A percentile compares a stretch with the other conserved stretches of the same genome.
Conservation (phyloP, 2,113 vertebrate genomes). For the Trematocara stigmaticum region DNA sequence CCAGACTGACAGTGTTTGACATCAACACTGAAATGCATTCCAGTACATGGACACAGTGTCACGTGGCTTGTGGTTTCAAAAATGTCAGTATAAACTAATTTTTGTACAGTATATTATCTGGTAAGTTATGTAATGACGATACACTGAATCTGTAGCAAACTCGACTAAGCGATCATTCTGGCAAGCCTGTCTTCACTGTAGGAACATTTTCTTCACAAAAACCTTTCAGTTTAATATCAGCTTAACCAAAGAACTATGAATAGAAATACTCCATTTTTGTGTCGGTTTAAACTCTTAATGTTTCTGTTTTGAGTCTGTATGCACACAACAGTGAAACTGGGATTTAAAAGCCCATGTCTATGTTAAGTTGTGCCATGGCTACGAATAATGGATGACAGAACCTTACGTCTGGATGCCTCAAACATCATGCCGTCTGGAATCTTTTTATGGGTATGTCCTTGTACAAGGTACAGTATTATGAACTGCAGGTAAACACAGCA, state of each 20-base stretch:
- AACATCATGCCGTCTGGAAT: background rate
- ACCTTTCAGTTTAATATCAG: background rate
- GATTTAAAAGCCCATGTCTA: background rate
- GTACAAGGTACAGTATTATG: conserved; percentile 31
- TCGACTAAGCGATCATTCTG: background rate
- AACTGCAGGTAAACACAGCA: background rate
- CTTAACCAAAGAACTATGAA: background rate
- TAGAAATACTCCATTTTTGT: background rate
- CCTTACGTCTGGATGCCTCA: background rate
- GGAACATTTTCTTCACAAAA: background rate
- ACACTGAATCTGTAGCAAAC: conserved; percentile 47
- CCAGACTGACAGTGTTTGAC: background rate
- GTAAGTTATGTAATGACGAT: conserved; percentile 75
- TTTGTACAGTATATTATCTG: conserved; percentile 46
- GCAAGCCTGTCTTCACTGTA: background rate
- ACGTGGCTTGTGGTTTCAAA: conserved; percentile 26
- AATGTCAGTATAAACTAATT: conserved; percentile 12
- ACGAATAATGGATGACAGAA: background rate
- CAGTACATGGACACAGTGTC: conserved; percentile 5
- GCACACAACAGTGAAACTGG: background rate
- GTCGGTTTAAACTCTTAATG: background rate
- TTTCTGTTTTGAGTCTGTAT: background rate
- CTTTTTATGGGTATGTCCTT: background rate
- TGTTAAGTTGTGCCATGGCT: background rate
- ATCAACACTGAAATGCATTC: conserved; percentile 1